Base-by-base conservation (phyloP, 64 coral and sea anemone genomes). In the Montipora efflorescens region DNA sequence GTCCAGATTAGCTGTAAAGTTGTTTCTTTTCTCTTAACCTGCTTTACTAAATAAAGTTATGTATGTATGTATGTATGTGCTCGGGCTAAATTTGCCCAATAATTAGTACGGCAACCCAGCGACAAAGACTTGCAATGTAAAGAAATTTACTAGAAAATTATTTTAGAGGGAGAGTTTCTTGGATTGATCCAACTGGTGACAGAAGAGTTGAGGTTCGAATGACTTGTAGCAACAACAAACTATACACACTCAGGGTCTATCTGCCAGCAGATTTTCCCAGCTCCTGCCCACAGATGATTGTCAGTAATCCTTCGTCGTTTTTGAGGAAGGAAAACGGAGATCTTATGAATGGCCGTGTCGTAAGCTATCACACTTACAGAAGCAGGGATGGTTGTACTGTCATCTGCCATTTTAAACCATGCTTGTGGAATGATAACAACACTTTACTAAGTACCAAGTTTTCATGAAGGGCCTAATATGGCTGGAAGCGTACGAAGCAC, bases 151-250 rank as follows among this genome's bases (percentile, higher is more conserved):
- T 98, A 4, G 85, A 94, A n/a, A 76, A 49, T 19, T 98, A 91
- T 36, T 98, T 95, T 51, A 21, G 48, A 14, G 89, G 87, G 6
- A 98, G 59, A 66, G 67, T 98, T 58, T 81, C 25, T 80, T 95
- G 96, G 96, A 94, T 94, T 36, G 78, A 94, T 43, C 93, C 92
- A 74, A 74, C 84, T 15, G 85, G 87, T 0, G 79, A 91, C 79
- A 91, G 67, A n/a, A 91, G 48, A 7, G 92, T 88, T 22, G 92
- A 93, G 66, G 75, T 93, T 5, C 75, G 67, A 59, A 77, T 93
- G 46, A 93, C 58, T 11, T 91, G 89, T 19, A 87, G 16, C 13
- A 95, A 88, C 76, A 22, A 91, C 77, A 77, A 81, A 3, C 52
- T 55, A 47, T 82, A 91, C 36, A 91, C 89, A 2, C 73, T 95